Conservation (phyloP, 2,888 invertebrate genomes). For the Digitonthophagus gazella region DNA sequence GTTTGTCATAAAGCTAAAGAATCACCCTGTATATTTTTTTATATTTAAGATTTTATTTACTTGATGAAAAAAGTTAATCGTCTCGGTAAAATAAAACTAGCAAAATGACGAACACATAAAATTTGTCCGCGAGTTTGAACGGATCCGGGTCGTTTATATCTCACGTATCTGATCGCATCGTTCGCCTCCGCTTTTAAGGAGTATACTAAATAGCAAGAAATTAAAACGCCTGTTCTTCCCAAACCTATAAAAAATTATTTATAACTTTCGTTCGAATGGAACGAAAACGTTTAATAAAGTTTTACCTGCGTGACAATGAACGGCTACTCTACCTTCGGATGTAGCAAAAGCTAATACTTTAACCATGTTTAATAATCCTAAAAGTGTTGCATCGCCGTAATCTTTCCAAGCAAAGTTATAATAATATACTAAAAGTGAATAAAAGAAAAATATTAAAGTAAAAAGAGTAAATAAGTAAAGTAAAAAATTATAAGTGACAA, state of each 20-base stretch:
- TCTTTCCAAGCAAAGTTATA: slow-evolving; percentile 89
- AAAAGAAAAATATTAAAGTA: background rate
- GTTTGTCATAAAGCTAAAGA: no score
- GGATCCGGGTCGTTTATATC: slow-evolving; percentile 72
- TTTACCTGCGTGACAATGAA: slow-evolving; percentile 89
- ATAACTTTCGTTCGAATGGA: no score
- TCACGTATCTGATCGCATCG: slow-evolving; percentile 76
- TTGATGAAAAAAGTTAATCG: slow-evolving; percentile 70
- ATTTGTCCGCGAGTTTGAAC: slow-evolving; percentile 84
- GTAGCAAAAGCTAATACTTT: slow-evolving; percentile 84
- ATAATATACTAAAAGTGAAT: slow-evolving; percentile 71
- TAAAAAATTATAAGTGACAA: background rate
- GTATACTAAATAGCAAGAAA: slow-evolving; percentile 83
- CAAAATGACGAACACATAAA: slow-evolving; percentile 77
- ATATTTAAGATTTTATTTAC: no score
- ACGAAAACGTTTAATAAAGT: no score
- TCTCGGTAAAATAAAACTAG: slow-evolving; percentile 74
- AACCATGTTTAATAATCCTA: slow-evolving; percentile 83
- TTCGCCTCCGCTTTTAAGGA: slow-evolving; percentile 71
- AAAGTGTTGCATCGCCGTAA: slow-evolving; percentile 76
- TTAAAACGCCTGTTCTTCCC: slow-evolving; percentile 82
- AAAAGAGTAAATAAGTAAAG: background rate
- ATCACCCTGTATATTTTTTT: no score
- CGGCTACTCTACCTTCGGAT: slow-evolving; percentile 76
- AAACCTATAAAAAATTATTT: slow-evolving; percentile 58